A percentile compares a stretch with the other conserved stretches of the same genome.
These are phyloP conservation scores for Ceratina australensis DNA, from an alignment of 1,140 invertebrate species.

Conservation along the genomic window DNA sequence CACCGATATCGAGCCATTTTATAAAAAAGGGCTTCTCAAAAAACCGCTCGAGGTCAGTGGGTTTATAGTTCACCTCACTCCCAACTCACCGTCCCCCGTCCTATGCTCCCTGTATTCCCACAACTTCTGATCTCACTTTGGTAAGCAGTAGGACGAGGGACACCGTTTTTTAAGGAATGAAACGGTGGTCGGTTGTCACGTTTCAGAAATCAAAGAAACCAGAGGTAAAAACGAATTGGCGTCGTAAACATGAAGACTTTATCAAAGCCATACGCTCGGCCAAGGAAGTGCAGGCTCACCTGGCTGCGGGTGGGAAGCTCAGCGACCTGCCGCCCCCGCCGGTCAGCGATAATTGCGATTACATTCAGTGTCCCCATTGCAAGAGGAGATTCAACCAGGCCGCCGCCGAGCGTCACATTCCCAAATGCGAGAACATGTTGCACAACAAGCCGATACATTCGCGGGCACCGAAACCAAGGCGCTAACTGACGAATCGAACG, in stretches of 20 bases:
- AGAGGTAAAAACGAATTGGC: constrained; percentile 85
- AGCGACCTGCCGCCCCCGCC: constrained; percentile 94
- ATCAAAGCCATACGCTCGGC: constrained; percentile 93
- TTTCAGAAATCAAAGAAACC: constrained; percentile 68
- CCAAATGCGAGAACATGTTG: constrained; percentile 91
- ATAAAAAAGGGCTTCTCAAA: constrained; percentile 73
- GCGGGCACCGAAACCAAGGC: constrained; percentile 62
- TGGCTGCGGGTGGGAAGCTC: constrained; percentile 92
- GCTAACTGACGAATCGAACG: constrained; percentile 44
- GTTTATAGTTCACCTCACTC: neutral
- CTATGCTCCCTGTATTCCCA: neutral
- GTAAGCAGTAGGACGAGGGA: neutral
- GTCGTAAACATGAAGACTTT: constrained; percentile 95
- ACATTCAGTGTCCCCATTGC: constrained; percentile 95
- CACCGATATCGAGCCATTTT: constrained; percentile 91
- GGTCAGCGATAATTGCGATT: constrained; percentile 91
- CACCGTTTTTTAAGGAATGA: neutral
- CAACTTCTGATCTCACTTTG: neutral
- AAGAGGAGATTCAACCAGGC: constrained; percentile 90
- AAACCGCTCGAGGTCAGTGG: constrained; percentile 69
- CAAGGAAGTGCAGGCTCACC: constrained; percentile 90
- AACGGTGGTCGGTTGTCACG: constrained; percentile 12
- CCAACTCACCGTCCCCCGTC: neutral
- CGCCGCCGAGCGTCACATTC: constrained; percentile 95
- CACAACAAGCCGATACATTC: constrained; percentile 88